Base-by-base conservation (phyloP, 2,113 vertebrate species). In the Misgurnus anguillicaudatus region DNA sequence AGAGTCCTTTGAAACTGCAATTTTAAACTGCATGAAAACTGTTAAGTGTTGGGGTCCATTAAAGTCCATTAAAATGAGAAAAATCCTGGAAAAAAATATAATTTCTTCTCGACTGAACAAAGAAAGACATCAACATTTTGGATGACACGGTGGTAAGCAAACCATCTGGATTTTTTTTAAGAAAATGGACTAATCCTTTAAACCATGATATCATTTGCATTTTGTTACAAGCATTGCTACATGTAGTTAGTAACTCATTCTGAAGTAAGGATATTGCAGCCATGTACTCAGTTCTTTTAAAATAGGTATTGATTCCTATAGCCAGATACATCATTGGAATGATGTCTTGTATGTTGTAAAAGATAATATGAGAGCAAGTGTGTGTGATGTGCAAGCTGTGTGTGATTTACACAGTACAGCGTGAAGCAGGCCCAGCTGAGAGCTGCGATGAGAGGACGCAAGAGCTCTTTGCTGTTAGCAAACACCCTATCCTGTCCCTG, bases 291-390 rank as follows among this genome's bases (percentile, higher is more conserved):
- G 65, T 80, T 62, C 51, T 48, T 77, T 80, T 80, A 85, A 82
- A 85, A 82, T 80, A 83, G 81, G 75, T 85, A 85, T 85, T 83
- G 84, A 85, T 85, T 80, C 13, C 14, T 69, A 72, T 66, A 80
- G 82, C 81, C 77, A 80, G 55, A 82, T 67, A 69, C 69, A 82
- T 83, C 60, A 76, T 38, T 65, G 53, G 36, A 83, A 78, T 39
- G 69, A 36, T 75, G 66, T 68, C 48, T 14, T 78, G 62, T 80
- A 75, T 80, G 69, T 36, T 75, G 48, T 63, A 80, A 76, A 80
- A 75, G 78, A 83, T 82, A 53, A 78, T 80, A 75, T 75, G 65
- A 61, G 78, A 48, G 75, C n/a, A 80, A 42, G 68, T 14, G 53
- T 57, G 75, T 39, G 41, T 71, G 63, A 55, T 74, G 41, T 58